Base-by-base conservation (phyloP, 2,888 invertebrate genomes). In the Sturmia bella region DNA sequence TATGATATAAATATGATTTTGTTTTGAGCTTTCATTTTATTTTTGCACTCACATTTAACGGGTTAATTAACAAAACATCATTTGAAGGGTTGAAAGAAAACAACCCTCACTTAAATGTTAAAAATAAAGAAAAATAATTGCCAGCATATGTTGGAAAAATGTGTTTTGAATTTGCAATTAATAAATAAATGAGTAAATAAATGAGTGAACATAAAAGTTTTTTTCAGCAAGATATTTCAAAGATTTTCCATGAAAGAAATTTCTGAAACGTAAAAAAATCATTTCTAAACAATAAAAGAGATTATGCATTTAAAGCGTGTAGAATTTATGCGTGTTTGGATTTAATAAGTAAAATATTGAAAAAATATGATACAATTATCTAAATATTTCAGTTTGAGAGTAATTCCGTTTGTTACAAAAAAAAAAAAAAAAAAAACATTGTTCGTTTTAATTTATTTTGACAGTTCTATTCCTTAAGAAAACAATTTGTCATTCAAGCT, bases 121-220 rank as follows among this genome's bases (percentile, higher is more conserved):
- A 85, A 84, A 85, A 76, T 84, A 84, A 81, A 64, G 74, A 63
- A 77, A 75, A 83, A 84, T 85, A 85, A 85, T 85, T 85, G 81
- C 80, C 66, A 83, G 81, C 84, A 85, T 83, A 84, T 86, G 85
- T 83, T 84, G 77, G 54, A 64, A 74, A 85, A 84, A 86, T 85
- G 84, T 83, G 85, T 83, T 85, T 83, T 77, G 85, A 85, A 85
- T 86, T 79, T 80, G 72, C 83, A 85, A 85, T 85, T 85, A 84
- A 83, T 84, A 75, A 83, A 70, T 70, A 45, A 64, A 73, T 54
- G 45, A 48, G 9, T 41, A 13, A 74, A 39, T 24, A 17, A 39
- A 19, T 57, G 57, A 45, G 21, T 52, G 15, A 32, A 2, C 45
- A 19, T 45, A n/a, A 57, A 17, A 21, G 2, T 6, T 13, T 1